Evolutionary conservation across 2,113 vertebrate genomes (phyloP).

Genomic region (Brachyistius frenatus): DNA sequence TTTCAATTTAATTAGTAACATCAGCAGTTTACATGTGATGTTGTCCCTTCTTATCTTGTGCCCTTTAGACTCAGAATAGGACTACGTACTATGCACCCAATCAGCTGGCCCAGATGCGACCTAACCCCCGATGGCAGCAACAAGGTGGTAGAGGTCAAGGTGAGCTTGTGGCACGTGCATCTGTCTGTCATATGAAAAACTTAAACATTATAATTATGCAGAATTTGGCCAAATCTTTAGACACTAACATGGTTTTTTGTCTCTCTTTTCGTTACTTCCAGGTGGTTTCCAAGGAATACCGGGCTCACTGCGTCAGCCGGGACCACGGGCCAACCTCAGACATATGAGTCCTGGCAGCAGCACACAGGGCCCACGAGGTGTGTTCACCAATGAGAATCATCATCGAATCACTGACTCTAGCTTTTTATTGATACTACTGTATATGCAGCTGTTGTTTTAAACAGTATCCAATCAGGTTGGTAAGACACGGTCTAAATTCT

Average conservation of each 20-base stretch:
- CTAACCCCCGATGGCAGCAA: conserved; percentile 97
- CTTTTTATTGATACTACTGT: background rate
- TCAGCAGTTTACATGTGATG: too few relatives aligned
- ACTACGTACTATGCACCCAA: conserved; percentile 97
- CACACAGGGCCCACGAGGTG: conserved; percentile 90
- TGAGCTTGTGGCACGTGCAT: conserved; percentile 62
- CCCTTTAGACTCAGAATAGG: conserved; percentile 92
- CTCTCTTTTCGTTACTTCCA: conserved; percentile 27
- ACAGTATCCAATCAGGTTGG: background rate
- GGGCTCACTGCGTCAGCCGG: conserved; percentile 92
- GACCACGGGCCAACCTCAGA: conserved; percentile 91
- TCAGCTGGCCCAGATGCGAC: conserved; percentile 96
- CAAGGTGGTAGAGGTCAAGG: conserved; percentile 96
- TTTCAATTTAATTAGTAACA: too few relatives aligned
- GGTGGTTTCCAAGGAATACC: conserved; percentile 94
- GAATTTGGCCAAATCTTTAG: background rate
- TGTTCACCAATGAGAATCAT: conserved; percentile 50
- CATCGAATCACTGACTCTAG: background rate
- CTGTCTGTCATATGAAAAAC: background rate
- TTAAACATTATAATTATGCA: background rate
- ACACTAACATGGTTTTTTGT: accelerated
- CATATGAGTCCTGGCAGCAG: conserved; percentile 89
- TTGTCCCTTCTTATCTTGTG: background rate
- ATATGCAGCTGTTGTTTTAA: background rate
- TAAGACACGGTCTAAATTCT: conserved; percentile 28